phyloP scores from a whole-genome alignment of 2,113 vertebrate species.

The Notechis scutatus region DNA sequence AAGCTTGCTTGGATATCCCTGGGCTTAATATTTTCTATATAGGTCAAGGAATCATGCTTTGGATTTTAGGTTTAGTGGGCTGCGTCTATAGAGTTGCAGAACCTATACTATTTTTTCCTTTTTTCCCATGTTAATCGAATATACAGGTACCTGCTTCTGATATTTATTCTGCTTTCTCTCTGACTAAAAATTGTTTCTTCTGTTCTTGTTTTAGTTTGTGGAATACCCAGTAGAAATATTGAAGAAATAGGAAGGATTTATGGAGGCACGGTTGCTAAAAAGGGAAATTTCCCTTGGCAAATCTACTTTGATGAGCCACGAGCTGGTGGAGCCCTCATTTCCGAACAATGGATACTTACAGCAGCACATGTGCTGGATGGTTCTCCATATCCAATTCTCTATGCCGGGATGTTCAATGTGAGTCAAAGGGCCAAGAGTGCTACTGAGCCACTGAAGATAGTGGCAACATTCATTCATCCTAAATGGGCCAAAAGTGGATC shows the following conservation, averaged over 20 bases:
- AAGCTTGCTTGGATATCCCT: neutral
- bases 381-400: conserved; percentile 41
- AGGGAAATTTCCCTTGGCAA: conserved; percentile 75
- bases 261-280: conserved; percentile 55
- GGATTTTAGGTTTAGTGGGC: neutral
- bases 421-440: rapidly evolving
- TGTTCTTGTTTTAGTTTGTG: conserved; percentile 65
- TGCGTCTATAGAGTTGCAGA: neutral
- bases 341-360: conserved; percentile 77
- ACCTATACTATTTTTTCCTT: neutral
- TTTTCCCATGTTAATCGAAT: neutral
- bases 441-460: conserved; percentile 31
- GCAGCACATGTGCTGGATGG: conserved; percentile 70
- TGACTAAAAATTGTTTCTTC: neutral
- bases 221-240: conserved; percentile 55
- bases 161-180: neutral
- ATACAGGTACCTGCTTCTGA: neutral
- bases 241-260: conserved; percentile 54
- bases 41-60: neutral
- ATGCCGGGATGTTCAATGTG: conserved; percentile 53
- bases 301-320: conserved; percentile 56
- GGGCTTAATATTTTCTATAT: neutral
- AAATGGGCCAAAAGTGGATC: neutral
- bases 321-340: conserved; percentile 70
- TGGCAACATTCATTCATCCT: conserved; percentile 66